Base-by-base conservation (phyloP, 1,140 invertebrate species). In the Diorhabda elongata region DNA sequence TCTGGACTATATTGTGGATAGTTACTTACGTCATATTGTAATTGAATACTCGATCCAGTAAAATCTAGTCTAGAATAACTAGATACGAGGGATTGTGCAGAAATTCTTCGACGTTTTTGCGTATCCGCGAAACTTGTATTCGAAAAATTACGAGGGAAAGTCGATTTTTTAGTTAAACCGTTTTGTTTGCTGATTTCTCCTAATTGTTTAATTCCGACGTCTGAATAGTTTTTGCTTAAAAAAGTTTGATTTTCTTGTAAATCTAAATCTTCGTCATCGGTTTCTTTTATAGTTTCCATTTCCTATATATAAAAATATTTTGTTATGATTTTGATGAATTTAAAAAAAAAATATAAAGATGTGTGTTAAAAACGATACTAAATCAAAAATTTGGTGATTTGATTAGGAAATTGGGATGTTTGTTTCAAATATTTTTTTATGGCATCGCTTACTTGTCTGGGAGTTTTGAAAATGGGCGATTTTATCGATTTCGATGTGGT, bases 51-150 rank as follows among this genome's bases (percentile, higher is more conserved):
- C 64, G 87, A 89, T 60, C 88, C 89, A 60, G 87, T 89, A 76
- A 90, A 89, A 78, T 90, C 89, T 83, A 90, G 84, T 70, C 87
- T 86, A 0, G 89, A 90, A 61, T 90, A 85, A 77, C 88, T 89
- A 6, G 88, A 90, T 73, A 89, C 87, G 52, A 89, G 85, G 7
- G 89, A 90, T 47, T 85, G 84, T 79, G 88, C 88, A 81, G 81
- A 71, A 83, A 81, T 61, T 81, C 82, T 72, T 80, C 82, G 63
- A 74, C 83, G 79, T 81, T 83, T 71, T 64, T 65, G 58, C 79
- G 81, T 67, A 75, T 82, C n/a, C 79, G 84, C 6, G 65, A 81
- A 81, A 64, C 79, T 81, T 72, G 80, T 75, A 0, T 79, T 78
- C 3, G 84, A 86, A 63, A 86, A 84, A 64, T 85, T 81, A 58